These are phyloP conservation scores for Sycobia sp. DNA, from an alignment of 1,140 invertebrate species.

Conservation along the genomic window DNA sequence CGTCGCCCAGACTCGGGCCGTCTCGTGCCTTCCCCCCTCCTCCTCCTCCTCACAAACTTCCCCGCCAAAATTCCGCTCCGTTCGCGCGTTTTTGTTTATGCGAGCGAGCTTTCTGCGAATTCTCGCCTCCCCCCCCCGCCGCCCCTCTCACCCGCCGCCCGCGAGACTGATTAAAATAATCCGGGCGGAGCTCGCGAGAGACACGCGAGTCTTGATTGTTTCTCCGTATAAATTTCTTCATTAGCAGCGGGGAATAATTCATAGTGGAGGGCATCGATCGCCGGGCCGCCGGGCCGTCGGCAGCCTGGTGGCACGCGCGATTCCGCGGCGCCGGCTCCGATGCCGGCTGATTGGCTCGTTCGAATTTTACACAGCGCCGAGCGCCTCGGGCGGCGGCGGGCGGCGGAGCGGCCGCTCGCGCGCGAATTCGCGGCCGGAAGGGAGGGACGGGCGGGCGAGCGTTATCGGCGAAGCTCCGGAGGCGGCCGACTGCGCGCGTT, in stretches of 20 bases:
- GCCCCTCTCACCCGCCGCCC: no score
- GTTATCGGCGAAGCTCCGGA: constrained; percentile 33
- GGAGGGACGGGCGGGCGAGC: background rate
- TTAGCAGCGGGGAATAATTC: constrained; percentile 8
- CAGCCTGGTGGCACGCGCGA: background rate
- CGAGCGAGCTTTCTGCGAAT: background rate
- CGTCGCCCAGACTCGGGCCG: background rate
- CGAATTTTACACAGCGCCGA: constrained; percentile 7
- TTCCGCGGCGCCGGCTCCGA: constrained; percentile 3
- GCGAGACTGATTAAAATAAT: background rate
- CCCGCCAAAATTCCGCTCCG: background rate
- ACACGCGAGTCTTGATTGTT: background rate
- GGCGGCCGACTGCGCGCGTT: constrained; percentile 40
- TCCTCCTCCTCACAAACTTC: no score
- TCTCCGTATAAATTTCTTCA: constrained; percentile 1
- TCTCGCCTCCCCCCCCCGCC: no score
- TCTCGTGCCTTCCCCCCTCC: background rate
- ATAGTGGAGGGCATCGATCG: constrained; percentile 16
- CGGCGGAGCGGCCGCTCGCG: background rate
- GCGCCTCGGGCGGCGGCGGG: no score
- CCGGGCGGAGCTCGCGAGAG: background rate
- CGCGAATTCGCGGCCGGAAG: no score
- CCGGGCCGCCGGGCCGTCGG: background rate
- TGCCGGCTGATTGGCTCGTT: constrained; percentile 31
- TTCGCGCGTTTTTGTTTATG: constrained; percentile 2